Percentiles rank a stretch among this genome's conserved stretches.
phyloP scores from a whole-genome alignment of 2,113 vertebrate species.

The Romanogobio albipinnatus region DNA sequence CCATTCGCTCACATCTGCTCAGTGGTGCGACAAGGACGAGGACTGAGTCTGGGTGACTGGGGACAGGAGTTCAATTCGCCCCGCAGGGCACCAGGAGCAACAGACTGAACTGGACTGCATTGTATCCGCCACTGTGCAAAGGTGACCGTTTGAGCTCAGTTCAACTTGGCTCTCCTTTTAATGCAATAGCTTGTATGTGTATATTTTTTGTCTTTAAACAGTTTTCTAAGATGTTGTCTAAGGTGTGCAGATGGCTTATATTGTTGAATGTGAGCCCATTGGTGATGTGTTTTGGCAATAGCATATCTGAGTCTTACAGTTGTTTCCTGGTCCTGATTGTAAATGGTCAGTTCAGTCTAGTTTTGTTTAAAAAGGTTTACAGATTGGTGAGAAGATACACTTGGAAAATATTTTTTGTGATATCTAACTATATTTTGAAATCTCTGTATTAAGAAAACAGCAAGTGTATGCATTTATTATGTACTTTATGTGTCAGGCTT shows the following conservation, averaged over 20 bases:
- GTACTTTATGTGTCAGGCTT: not conserved
- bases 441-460: not conserved
- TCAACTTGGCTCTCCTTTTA: slow-evolving; percentile 55
- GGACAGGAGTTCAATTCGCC: slow-evolving; percentile 87
- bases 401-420: not conserved
- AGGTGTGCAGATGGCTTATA: not conserved
- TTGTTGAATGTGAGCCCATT: not conserved
- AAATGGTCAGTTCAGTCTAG: not conserved
- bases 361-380: not conserved
- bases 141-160: slow-evolving; percentile 81
- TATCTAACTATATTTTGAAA: not conserved
- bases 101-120: slow-evolving; percentile 73
- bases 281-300: not conserved
- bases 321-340: not conserved
- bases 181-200: not conserved
- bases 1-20: slow-evolving; percentile 96
- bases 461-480: not conserved
- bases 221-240: not conserved
- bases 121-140: slow-evolving; percentile 86
- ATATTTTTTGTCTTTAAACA: slow-evolving; percentile 43
- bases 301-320: not conserved
- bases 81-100: slow-evolving; percentile 82
- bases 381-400: not conserved
- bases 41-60: slow-evolving; percentile 90
- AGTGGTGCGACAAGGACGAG: slow-evolving; percentile 92